Evolutionary conservation across 2,888 invertebrate species (phyloP), one percentile per base, ranked within the genome.

Genomic region (Tryphoninae sp.): DNA sequence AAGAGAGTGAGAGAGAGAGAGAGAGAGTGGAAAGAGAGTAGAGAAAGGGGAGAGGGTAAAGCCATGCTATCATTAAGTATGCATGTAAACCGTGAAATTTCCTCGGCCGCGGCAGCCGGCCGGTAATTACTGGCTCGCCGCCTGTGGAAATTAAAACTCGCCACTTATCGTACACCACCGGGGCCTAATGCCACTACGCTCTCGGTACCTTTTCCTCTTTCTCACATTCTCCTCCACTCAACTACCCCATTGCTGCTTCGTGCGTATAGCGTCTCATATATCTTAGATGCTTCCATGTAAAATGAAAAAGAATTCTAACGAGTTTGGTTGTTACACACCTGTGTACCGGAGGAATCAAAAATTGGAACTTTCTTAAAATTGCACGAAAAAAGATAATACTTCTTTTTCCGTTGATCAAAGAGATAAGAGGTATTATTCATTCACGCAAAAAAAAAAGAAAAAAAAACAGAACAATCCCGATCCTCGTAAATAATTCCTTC

Each of bases 11-110:
- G 78, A 65, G 82, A 69, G 82, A 75, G 78, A 74, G 82, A 71
- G 53, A 77, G 80, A 75, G 77, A 80, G 78, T 51, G 58, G 33
- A 69, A 51, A 49, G 11, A 16, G 6, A 49, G 9, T 7, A 19
- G 42, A 59, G 22, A 2, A 75, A 33, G 40, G 13, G 42, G n/a
- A 40, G 26, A n/a, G 61, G 80, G 61, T 55, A 76, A 81, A 80
- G 83, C 82, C 83, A 13, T 13, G 80, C 80, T 83, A 77, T 81
- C 87, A 85, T 88, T 87, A 87, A 87, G 83, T 88, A 89, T 88
- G 87, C 87, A 88, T 86, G 87, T 87, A 87, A 87, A 85, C 86
- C 87, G 86, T 86, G 87, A 88, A 88, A 89, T 87, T 87, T 84
- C 83, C 83, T 78, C 72, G 80, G 86, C 80, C 84, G 81, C 79